Conservation (phyloP, 35 echinoderm and acorn worm species). For the Amphiura filiformis region DNA sequence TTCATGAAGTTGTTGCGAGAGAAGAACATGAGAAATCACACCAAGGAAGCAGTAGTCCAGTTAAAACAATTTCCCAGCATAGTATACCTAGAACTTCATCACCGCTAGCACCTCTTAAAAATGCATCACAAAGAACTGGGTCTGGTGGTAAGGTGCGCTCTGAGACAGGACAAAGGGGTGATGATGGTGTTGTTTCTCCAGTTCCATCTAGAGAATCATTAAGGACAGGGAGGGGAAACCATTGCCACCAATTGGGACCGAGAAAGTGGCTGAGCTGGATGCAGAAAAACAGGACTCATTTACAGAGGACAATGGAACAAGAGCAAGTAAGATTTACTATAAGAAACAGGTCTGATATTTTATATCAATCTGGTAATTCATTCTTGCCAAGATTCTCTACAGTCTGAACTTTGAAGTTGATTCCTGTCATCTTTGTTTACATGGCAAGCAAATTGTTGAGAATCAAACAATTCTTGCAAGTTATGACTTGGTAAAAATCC, state of each 20-base stretch:
- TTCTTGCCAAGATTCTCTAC: not conserved
- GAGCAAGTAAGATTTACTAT: not conserved
- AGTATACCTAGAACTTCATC: constrained; percentile 24
- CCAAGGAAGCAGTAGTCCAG: constrained; percentile 30
- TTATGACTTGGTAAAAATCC: not conserved
- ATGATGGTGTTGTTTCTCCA: not conserved
- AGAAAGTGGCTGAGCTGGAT: constrained; percentile 28
- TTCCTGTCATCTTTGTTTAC: too few species aligned
- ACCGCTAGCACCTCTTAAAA: constrained; percentile 66
- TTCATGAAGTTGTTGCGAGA: too few species aligned
- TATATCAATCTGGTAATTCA: not conserved
- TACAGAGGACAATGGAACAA: not conserved
- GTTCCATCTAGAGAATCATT: constrained; percentile 25
- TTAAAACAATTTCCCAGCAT: constrained; percentile 29
- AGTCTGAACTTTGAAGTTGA: too few species aligned
- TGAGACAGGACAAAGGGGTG: not conserved
- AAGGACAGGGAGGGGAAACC: constrained; percentile 78
- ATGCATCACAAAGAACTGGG: constrained; percentile 25
- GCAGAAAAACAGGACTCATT: not conserved
- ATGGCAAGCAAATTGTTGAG: too few species aligned
- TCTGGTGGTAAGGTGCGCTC: constrained; percentile 25
- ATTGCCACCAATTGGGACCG: constrained; percentile 68
- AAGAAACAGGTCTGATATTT: constrained; percentile 9
- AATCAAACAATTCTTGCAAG: not conserved
- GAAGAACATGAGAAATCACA: constrained; percentile 24